Conservation (phyloP, 1,140 invertebrate species). For the Pemphigus obesinymphae region DNA sequence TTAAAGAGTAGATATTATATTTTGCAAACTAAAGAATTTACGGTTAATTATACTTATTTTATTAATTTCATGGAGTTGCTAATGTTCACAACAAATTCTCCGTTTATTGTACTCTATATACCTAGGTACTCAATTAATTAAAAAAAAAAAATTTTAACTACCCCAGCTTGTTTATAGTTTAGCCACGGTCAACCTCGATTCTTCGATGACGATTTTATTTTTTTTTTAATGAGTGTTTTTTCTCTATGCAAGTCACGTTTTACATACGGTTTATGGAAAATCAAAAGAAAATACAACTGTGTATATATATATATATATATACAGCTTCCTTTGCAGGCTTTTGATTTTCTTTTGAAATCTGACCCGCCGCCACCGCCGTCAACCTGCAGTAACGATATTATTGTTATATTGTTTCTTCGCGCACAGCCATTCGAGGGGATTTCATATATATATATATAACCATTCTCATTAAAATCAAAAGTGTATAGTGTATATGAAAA, state of each 20-base stretch:
- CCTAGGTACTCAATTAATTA: background rate
- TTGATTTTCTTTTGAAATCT: conserved; percentile 29
- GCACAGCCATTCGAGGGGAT: background rate
- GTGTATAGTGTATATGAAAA: background rate
- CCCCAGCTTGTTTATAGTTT: too few relatives aligned
- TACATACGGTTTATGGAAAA: background rate
- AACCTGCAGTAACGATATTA: background rate
- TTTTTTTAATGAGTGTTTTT: too few relatives aligned
- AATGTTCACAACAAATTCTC: background rate
- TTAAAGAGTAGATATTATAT: too few relatives aligned
- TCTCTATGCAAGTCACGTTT: background rate
- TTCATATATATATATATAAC: background rate
- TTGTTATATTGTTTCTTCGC: conserved; percentile 18
- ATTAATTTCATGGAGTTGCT: too few relatives aligned
- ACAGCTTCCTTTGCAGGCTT: background rate
- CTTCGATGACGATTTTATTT: too few relatives aligned
- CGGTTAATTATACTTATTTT: too few relatives aligned
- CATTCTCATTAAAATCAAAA: conserved; percentile 40
- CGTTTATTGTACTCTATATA: background rate
- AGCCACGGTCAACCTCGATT: too few relatives aligned
- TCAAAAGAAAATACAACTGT: background rate
- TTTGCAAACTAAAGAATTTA: too few relatives aligned
- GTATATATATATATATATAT: too few relatives aligned
- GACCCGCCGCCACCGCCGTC: background rate
- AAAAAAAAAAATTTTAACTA: background rate